Base-by-base conservation (phyloP, 1,140 invertebrate genomes). In the Ips nitidus region DNA sequence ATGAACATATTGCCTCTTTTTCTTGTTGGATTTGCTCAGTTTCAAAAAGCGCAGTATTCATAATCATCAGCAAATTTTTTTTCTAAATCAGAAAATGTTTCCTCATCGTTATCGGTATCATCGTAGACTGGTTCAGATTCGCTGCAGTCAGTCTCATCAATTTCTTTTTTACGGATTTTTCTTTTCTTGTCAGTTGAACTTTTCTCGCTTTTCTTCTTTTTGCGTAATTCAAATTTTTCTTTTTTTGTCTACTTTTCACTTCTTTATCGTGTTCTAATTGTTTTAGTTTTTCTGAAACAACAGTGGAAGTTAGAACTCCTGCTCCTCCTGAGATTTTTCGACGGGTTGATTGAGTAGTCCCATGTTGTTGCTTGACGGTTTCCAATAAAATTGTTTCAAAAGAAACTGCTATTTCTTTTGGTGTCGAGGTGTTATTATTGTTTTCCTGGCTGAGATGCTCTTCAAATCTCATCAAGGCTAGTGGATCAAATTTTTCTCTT, bases 401-500 rank as follows among this genome's bases (percentile, higher is more conserved):
- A 47, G 43, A 47, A 8, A 4, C 8, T 47, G 43, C 8, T 8
- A 47, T 47, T 8, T 47, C 4, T 4, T 4, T 47, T 47, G 43
- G 43, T 4, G 43, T 47, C 43, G 4, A 4, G 43, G 43, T 47
- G 4, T 47, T 47, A 8, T 47, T 8, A 47, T 47, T 47, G 4
- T 47, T 8, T 47, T 4, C 4, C 43, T 4, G 4, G 8, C 8
- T 47, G 43, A 8, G 8, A 47, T 47, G 4, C 4, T 47, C 8
- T 8, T 47, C 43, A 47, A 47, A 60, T 41, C 41, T 60, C 41
- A 5, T 60, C 5, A 60, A 36, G 8, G 58, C 58, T 4, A 5
- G 5, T 5, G 58, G 58, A 60, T 41, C n/a, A 41, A 41, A 60
- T 41, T 41, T 60, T 4, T 60, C 58, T 41, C 8, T 8, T 4